Evolutionary conservation across 1,140 invertebrate genomes (phyloP).

Genomic region (Vanessa atalanta): DNA sequence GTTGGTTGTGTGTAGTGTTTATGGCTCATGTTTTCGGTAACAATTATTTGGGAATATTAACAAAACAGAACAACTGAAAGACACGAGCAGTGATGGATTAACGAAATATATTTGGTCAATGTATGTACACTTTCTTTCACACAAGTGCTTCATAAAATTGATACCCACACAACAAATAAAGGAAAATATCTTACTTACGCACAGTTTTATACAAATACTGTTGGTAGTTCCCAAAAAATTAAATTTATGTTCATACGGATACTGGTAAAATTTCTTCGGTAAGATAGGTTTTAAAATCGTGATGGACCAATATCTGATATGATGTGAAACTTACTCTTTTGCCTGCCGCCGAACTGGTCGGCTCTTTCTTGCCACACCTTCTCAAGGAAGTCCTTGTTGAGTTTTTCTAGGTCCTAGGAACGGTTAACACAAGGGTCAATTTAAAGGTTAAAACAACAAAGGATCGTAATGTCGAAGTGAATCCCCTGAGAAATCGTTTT

Average conservation of each 20-base stretch:
- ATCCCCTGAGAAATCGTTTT: slow-evolving; percentile 14
- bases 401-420: slow-evolving; percentile 89
- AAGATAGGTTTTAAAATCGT: not conserved
- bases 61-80: not conserved
- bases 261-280: no score
- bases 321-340: slow-evolving; percentile 87
- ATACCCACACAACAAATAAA: slow-evolving; percentile 20
- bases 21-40: no score
- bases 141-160: slow-evolving; percentile 14
- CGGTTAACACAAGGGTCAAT: slow-evolving; percentile 69
- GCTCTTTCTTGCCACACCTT: slow-evolving; percentile 93
- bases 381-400: slow-evolving; percentile 90
- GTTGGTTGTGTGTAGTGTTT: slow-evolving; percentile 5
- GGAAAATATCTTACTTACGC: slow-evolving; percentile 22
- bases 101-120: not conserved
- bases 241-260: no score
- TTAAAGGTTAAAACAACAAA: slow-evolving; percentile 29
- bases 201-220: slow-evolving; percentile 4
- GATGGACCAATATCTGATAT: not conserved
- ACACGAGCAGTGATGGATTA: slow-evolving; percentile 8
- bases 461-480: slow-evolving; percentile 16
- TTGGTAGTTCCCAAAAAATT: not conserved
- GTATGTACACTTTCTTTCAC: slow-evolving; percentile 7
- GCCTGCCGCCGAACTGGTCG: slow-evolving; percentile 92
- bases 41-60: not conserved